phyloP scores from a whole-genome alignment of 1,140 invertebrate genomes.

The Parapsyche elsis region DNA sequence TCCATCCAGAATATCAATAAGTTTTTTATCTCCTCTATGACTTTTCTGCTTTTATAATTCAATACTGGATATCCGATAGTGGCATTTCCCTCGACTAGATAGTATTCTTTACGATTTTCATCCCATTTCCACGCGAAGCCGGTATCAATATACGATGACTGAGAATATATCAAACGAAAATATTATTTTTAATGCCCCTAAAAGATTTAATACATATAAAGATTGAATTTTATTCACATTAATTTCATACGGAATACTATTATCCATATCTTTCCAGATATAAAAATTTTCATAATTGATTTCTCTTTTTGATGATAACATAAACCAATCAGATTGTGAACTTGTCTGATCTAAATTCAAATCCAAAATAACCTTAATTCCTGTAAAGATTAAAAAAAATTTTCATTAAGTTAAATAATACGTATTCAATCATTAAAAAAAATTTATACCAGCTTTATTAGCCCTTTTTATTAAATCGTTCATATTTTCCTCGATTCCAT shows the following conservation, averaged over 20 bases:
- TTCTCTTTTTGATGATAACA: conserved; percentile 66
- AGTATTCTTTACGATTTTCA: conserved; percentile 26
- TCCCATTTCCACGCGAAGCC: conserved; percentile 14
- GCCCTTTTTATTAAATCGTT: conserved; percentile 70
- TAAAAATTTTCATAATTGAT: conserved; percentile 76
- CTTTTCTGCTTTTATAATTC: conserved; percentile 63
- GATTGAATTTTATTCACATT: neutral
- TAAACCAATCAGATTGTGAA: conserved; percentile 79
- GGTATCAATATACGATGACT: neutral
- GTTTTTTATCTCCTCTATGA: conserved; percentile 63
- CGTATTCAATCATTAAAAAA: neutral
- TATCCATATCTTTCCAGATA: conserved; percentile 72
- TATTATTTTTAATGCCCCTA: no score
- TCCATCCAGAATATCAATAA: conserved; percentile 73
- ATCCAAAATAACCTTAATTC: conserved; percentile 62
- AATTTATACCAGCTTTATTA: conserved; percentile 65
- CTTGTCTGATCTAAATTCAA: conserved; percentile 81
- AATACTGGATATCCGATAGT: conserved; percentile 66
- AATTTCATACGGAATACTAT: conserved; percentile 21
- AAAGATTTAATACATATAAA: no score
- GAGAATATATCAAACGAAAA: neutral
- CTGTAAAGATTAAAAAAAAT: conserved; percentile 51
- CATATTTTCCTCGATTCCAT: conserved; percentile 78
- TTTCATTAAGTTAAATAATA: neutral
- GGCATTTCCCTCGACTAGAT: neutral